Base-by-base conservation (phyloP, 2,888 invertebrate species). In the Ochropleura leucogaster region DNA sequence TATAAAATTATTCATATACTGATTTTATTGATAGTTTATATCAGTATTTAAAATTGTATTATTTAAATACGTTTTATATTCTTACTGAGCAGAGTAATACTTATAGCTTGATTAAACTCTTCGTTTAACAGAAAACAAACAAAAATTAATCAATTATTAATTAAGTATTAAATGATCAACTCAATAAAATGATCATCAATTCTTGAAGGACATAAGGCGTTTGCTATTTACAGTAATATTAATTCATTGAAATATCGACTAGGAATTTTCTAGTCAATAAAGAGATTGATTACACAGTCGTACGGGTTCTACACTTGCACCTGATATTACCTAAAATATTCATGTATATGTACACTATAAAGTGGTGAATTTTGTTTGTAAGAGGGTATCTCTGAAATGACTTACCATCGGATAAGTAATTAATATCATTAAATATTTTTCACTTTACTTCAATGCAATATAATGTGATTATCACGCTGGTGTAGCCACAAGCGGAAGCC, bases 1-100 rank as follows among this genome's bases (percentile, higher is more conserved):
- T 47, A 14, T 42, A 8, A 30, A 77, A 46, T 16, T 9, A 46
- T 73, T 51, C 46, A 76, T 46, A 47, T n/a, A 72, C 40, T n/a
- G 14, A 20, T 40, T 73, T 20, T 60, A 51, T 5, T 7, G n/a
- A 30, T 30, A 30, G 30, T 30, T 30, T 30, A 30, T 30, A 30
- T 30, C 30, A 30, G 30, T 30, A 2, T 47, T 9, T 42, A 8
- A n/a, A 77, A 46, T 16, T 9, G 18, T 40, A 75, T 20, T 60
- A 51, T 5, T 7, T 16, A 72, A 49, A 51, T 59, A 18, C 5
- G 9, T 46, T 30, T 46, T 20, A 42, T 18, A 47, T 42, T 12
- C 7, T 67, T 47, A 10, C 10, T 40, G 40, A 3, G n/a, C 4
- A 5, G 16, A 10, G 16, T 47, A 16, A 68, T 40, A 5, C 16